Evolutionary conservation across 2,888 invertebrate species (phyloP).

Genomic region (Mayetiola destructor): DNA sequence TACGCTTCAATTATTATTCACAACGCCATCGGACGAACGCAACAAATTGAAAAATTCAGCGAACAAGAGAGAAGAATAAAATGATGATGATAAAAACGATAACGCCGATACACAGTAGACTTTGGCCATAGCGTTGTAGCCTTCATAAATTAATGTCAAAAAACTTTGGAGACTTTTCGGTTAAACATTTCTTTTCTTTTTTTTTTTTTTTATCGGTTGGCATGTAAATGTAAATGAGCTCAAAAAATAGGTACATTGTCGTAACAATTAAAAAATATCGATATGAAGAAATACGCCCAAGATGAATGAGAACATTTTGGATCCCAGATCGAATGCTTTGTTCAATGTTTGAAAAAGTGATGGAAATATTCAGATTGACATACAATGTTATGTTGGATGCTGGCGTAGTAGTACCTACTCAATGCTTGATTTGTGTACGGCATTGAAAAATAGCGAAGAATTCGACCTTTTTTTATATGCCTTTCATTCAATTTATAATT

Average conservation of each 20-base stretch:
- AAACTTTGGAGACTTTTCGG: slow-evolving; percentile 6
- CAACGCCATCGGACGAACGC: background rate
- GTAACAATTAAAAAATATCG: slow-evolving; percentile 5
- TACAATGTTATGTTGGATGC: no score
- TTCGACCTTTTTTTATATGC: no score
- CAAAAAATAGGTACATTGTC: background rate
- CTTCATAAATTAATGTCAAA: slow-evolving; percentile 9
- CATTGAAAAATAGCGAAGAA: no score
- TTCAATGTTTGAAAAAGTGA: no score
- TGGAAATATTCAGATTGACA: no score
- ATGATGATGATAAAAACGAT: background rate
- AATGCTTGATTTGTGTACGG: no score
- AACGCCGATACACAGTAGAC: background rate
- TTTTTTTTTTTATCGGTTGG: no score
- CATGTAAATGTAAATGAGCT: background rate
- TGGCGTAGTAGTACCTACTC: no score
- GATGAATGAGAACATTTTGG: no score
- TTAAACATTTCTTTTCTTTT: background rate
- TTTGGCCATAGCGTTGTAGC: background rate
- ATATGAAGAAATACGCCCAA: no score
- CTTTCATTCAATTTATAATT: no score
- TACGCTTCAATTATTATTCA: slow-evolving; percentile 9
- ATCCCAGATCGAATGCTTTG: no score
- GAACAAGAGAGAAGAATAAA: background rate
- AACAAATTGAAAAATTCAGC: background rate